These are phyloP conservation scores for Scarus forsteni DNA, from an alignment of 2,797 vertebrate species.

Conservation along the genomic window DNA sequence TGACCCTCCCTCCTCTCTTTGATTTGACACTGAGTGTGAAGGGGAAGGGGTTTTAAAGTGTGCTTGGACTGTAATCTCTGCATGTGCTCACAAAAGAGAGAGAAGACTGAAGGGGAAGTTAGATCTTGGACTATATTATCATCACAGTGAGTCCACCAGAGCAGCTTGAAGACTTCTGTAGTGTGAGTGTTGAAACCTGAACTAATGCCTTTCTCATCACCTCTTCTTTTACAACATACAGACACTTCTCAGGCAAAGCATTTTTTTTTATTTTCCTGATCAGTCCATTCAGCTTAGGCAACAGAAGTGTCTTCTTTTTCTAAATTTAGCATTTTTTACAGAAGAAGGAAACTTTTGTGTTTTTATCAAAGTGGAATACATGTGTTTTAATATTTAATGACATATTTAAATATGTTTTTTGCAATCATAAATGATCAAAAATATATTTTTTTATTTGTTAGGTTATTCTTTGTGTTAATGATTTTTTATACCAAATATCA, in stretches of 20 bases:
- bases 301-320: neutral
- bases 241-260: no score
- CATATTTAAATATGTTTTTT: no score
- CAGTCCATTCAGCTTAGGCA: no score
- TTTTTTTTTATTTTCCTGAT: neutral
- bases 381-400: no score
- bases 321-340: neutral
- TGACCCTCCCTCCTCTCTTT: slow-evolving; percentile 76
- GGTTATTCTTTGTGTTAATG: no score
- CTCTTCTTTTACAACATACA: neutral
- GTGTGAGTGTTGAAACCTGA: slow-evolving; percentile 61
- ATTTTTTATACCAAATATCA: no score
- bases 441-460: no score
- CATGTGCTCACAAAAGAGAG: slow-evolving; percentile 50
- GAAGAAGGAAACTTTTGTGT: no score
- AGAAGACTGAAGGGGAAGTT: slow-evolving; percentile 49
- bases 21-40: slow-evolving; percentile 76
- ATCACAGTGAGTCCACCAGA: slow-evolving; percentile 28
- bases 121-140: slow-evolving; percentile 41
- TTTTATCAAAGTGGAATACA: no score
- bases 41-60: slow-evolving; percentile 77
- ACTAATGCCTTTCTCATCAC: neutral
- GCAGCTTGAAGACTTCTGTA: slow-evolving; percentile 29
- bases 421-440: no score
- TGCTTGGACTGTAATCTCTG: slow-evolving; percentile 48